Percentiles rank a stretch among this genome's conserved stretches.
Conservation (phyloP, 2,797 vertebrate genomes). For the Crypturellus tataupa region DNA sequence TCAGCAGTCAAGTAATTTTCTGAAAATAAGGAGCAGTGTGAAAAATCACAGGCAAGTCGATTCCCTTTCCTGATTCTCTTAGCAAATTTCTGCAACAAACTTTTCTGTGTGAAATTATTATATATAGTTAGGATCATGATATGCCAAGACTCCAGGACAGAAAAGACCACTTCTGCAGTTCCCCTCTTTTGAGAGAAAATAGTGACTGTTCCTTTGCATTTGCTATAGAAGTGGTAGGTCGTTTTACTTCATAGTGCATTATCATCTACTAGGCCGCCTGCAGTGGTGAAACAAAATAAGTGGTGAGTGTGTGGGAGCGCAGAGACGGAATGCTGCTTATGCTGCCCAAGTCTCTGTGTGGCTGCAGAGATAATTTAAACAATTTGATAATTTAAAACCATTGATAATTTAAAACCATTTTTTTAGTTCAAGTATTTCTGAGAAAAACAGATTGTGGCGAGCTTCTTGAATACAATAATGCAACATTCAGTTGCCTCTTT, state of each 20-base stretch:
- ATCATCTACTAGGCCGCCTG: not conserved
- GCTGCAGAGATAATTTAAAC: not conserved
- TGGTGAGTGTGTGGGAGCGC: accelerated
- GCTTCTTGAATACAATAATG: not conserved
- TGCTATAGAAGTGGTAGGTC: not conserved
- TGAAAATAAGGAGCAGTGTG: not conserved
- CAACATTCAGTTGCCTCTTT: not conserved
- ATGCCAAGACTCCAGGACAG: not conserved
- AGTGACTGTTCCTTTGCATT: not conserved
- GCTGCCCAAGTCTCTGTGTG: not conserved
- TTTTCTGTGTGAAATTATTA: not conserved
- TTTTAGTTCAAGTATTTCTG: not conserved
- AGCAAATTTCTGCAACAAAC: slow-evolving; percentile 3
- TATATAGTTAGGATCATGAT: not conserved
- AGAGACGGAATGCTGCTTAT: not conserved
- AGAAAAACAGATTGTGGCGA: not conserved
- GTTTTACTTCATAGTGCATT: not conserved
- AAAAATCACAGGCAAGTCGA: not conserved
- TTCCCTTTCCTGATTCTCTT: not conserved
- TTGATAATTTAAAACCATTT: not conserved
- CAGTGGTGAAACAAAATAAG: not conserved
- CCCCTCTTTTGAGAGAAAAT: not conserved
- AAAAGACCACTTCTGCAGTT: not conserved
- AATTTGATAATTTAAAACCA: not conserved
- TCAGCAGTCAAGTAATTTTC: not conserved